Conservation (phyloP, 2,888 invertebrate genomes). For the Ectemnius continuus region DNA sequence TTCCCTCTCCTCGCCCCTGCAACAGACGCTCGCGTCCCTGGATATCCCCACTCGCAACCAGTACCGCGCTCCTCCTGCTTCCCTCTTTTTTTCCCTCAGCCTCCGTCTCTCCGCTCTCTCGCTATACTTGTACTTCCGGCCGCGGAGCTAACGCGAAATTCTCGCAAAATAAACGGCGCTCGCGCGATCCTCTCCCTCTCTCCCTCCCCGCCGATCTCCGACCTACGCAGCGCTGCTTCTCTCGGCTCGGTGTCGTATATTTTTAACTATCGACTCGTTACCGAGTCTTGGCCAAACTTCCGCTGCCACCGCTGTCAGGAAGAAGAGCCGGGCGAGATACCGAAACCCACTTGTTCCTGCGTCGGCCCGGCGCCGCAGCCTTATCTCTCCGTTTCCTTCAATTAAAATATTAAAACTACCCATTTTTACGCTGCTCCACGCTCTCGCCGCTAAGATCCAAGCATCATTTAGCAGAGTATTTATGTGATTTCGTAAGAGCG, state of each 20-base stretch:
- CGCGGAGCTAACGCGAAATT: conserved; percentile 68
- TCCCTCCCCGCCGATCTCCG: background rate
- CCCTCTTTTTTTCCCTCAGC: conserved; percentile 35
- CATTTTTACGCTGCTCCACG: no score
- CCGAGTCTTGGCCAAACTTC: conserved; percentile 64
- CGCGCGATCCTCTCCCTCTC: conserved; percentile 27
- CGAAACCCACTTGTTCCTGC: conserved; percentile 44
- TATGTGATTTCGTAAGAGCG: conserved; percentile 25
- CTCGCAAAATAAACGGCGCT: conserved; percentile 69
- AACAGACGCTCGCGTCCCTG: conserved; percentile 64
- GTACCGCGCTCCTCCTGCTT: conserved; percentile 42
- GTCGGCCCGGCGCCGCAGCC: background rate
- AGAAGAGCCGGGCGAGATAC: conserved; percentile 34
- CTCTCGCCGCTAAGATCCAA: background rate
- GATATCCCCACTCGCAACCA: conserved; percentile 56
- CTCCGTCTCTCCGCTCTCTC: conserved; percentile 34
- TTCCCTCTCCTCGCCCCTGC: conserved; percentile 28
- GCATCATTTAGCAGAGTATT: background rate
- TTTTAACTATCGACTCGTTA: conserved; percentile 66
- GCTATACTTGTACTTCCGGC: conserved; percentile 75
- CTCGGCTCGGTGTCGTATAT: conserved; percentile 42
- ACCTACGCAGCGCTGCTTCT: background rate
- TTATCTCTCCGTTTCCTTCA: conserved; percentile 16
- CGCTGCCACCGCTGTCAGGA: conserved; percentile 63
- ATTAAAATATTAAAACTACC: background rate